phyloP scores from a whole-genome alignment of 1,140 invertebrate species.

The Thrips palmi region DNA sequence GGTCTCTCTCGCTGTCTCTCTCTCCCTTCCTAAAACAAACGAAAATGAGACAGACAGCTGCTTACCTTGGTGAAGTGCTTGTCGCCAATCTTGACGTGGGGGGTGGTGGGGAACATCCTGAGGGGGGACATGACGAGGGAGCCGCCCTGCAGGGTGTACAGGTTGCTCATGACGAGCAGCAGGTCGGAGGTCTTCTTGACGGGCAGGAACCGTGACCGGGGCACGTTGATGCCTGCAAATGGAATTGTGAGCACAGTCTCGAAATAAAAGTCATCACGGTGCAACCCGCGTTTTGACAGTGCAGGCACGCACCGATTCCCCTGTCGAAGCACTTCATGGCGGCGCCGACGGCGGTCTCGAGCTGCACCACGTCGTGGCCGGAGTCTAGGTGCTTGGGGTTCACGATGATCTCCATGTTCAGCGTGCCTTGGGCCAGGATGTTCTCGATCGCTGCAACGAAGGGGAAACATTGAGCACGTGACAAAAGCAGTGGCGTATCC shows the following conservation, averaged over 20 bases:
- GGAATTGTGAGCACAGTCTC: too few species aligned
- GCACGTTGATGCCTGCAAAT: slow-evolving; percentile 93
- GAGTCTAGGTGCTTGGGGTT: slow-evolving; percentile 85
- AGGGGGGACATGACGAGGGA: slow-evolving; percentile 83
- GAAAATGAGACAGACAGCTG: background rate
- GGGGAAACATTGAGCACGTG: slow-evolving; percentile 14
- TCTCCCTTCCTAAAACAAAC: slow-evolving; percentile 6
- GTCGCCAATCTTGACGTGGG: slow-evolving; percentile 89
- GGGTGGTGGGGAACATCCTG: slow-evolving; percentile 89
- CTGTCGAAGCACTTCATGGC: slow-evolving; percentile 96
- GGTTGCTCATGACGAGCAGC: slow-evolving; percentile 92
- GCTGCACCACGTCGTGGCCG: slow-evolving; percentile 84
- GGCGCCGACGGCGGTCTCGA: slow-evolving; percentile 96
- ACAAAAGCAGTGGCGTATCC: slow-evolving; percentile 6
- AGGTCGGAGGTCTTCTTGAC: slow-evolving; percentile 98
- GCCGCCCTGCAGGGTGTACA: slow-evolving; percentile 81
- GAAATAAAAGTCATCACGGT: too few species aligned
- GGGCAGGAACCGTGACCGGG: slow-evolving; percentile 88
- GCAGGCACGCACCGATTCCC: slow-evolving; percentile 39
- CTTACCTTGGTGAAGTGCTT: slow-evolving; percentile 82
- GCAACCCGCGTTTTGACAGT: too few species aligned
- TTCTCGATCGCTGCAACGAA: slow-evolving; percentile 59
- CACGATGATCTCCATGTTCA: slow-evolving; percentile 97
- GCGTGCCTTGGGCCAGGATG: slow-evolving; percentile 52
- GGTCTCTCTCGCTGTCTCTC: too few species aligned